phyloP scores from a whole-genome alignment of 2,113 vertebrate species.

The Rhinoptilus africanus region DNA sequence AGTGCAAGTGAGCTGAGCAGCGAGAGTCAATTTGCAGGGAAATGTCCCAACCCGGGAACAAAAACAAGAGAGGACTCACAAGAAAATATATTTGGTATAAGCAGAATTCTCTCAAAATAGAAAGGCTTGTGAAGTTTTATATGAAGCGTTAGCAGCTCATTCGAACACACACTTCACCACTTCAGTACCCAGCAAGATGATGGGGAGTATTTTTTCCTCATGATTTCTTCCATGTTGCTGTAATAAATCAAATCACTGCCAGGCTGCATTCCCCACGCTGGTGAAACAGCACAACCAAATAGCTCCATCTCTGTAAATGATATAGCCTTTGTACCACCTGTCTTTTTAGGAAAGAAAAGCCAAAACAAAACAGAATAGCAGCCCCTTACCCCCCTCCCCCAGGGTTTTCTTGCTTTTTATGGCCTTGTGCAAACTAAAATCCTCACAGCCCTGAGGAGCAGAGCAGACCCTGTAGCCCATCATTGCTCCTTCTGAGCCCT shows the following conservation, averaged over 20 bases:
- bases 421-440: background rate
- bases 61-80: background rate
- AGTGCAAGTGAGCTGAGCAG: background rate
- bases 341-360: background rate
- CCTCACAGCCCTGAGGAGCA: background rate
- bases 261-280: background rate
- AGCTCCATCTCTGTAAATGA: background rate
- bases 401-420: background rate
- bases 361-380: background rate
- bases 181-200: background rate
- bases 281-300: background rate
- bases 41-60: slow-evolving; percentile 18
- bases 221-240: background rate
- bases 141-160: slow-evolving; percentile 10
- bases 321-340: background rate
- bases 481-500: background rate
- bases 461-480: background rate
- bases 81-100: slow-evolving; percentile 1
- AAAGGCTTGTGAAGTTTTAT: slow-evolving; percentile 31
- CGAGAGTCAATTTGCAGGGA: slow-evolving; percentile 7
- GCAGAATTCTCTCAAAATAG: slow-evolving; percentile 38
- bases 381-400: background rate
- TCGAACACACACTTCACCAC: background rate
- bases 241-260: slow-evolving; percentile 8
- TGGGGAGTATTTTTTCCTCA: background rate